phyloP scores from a whole-genome alignment of 2,113 vertebrate genomes.

The Lutjanus erythropterus region DNA sequence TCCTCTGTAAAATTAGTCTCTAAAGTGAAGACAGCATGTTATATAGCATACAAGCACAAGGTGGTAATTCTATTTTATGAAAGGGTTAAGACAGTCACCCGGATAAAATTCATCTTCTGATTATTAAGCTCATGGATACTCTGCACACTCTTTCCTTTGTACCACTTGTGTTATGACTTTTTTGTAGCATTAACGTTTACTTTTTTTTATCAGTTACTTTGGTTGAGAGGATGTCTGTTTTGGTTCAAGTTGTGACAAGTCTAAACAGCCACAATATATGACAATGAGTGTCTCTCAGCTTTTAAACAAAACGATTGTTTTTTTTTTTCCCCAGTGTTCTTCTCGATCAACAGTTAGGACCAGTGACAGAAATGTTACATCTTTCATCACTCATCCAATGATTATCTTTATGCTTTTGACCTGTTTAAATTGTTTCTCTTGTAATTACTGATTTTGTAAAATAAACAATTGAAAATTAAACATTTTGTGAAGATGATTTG shows the following conservation, averaged over 20 bases:
- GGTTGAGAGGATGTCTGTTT: not conserved
- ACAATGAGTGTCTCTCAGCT: not conserved
- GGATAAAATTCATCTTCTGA: not conserved
- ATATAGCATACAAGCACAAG: no score
- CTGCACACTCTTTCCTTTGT: no score
- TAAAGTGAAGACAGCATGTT: no score
- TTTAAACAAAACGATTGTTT: not conserved
- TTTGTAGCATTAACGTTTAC: not conserved
- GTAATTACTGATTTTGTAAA: conserved; percentile 67
- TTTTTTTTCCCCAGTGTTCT: conserved; percentile 7
- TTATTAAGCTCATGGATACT: not conserved
- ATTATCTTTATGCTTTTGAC: conserved; percentile 16
- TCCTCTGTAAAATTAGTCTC: no score
- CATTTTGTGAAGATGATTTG: not conserved
- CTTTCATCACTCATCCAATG: not conserved
- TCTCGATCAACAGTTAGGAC: not conserved
- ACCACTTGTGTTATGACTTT: not conserved
- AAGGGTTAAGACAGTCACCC: no score
- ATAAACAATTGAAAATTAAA: conserved; percentile 53
- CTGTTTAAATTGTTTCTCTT: conserved; percentile 33
- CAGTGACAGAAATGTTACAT: not conserved
- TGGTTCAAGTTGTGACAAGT: not conserved
- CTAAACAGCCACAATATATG: not conserved
- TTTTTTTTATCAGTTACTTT: not conserved
- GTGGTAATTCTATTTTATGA: no score